Percentiles rank a stretch among this genome's conserved stretches.
Evolutionary conservation across 2,888 invertebrate species (phyloP).

Genomic region (Rhabditoides inermis): DNA sequence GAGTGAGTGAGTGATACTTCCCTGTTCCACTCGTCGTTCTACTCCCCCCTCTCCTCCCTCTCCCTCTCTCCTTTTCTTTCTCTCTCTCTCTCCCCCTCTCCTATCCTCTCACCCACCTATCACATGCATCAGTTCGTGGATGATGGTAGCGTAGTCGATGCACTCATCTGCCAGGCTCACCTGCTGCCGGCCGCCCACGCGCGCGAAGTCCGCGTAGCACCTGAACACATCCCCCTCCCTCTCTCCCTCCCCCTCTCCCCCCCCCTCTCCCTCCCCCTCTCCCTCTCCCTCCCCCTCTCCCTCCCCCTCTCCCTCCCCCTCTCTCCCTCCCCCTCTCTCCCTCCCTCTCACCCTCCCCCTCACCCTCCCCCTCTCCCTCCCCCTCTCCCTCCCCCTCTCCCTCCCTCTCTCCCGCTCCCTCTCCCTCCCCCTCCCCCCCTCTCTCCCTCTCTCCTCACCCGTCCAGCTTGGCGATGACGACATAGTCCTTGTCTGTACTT

Average conservation of each 20-base stretch:
- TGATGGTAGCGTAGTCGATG: constrained; percentile 60
- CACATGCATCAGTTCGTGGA: constrained; percentile 70
- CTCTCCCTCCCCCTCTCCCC: background rate
- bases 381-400: constrained; percentile 4
- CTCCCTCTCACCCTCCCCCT: constrained; percentile 4
- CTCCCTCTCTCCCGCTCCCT: background rate
- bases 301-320: constrained; percentile 3
- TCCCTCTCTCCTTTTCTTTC: background rate
- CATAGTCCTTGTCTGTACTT: constrained; percentile 59
- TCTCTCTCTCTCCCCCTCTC: background rate
- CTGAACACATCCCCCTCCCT: constrained; percentile 50
- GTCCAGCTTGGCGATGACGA: constrained; percentile 58
- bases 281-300: constrained; percentile 6
- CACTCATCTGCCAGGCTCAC: constrained; percentile 60
- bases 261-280: constrained; percentile 10
- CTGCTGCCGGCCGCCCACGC: constrained; percentile 67
- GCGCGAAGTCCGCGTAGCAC: constrained; percentile 71
- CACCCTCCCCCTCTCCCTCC: constrained; percentile 6
- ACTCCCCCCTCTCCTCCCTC: background rate
- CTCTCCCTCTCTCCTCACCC: constrained; percentile 29
- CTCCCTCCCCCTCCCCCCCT: constrained; percentile 1
- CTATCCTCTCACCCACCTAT: constrained; percentile 23
- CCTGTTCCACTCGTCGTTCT: no score
- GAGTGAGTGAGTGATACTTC: no score
- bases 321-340: constrained; percentile 6